These are phyloP conservation scores for Acleris emargana DNA, from an alignment of 2,888 invertebrate species.

Conservation along the genomic window DNA sequence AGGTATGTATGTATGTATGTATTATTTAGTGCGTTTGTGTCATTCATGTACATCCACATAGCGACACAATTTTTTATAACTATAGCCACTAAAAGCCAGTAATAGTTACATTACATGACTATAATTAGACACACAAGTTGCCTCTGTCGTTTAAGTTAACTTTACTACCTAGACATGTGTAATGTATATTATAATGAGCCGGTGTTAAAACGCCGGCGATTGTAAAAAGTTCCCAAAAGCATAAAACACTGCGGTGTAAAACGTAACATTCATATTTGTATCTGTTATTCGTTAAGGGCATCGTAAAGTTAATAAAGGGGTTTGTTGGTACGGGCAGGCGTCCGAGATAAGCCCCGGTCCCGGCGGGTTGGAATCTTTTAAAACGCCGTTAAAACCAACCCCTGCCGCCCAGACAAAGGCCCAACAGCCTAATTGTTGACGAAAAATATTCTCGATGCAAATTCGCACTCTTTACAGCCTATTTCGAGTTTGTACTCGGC, in stretches of 20 bases:
- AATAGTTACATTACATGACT: neutral
- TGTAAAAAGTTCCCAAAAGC: constrained; percentile 64
- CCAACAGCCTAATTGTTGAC: constrained; percentile 79
- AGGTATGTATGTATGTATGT: too few relatives aligned
- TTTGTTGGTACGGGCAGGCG: constrained; percentile 75
- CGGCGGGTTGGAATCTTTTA: constrained; percentile 77
- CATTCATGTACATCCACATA: neutral
- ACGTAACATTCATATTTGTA: constrained; percentile 76
- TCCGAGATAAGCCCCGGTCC: constrained; percentile 77
- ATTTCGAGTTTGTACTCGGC: constrained; percentile 78
- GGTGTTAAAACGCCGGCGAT: constrained; percentile 43
- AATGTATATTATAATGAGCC: constrained; percentile 18
- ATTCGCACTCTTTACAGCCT: constrained; percentile 80
- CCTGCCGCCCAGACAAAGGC: constrained; percentile 75
- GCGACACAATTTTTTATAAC: neutral
- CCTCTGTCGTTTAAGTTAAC: constrained; percentile 18
- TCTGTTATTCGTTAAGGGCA: constrained; percentile 79
- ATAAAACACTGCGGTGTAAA: constrained; percentile 69
- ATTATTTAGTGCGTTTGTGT: too few relatives aligned
- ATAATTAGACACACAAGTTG: neutral
- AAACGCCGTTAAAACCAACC: constrained; percentile 82
- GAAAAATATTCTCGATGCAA: constrained; percentile 82
- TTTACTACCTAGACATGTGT: constrained; percentile 4
- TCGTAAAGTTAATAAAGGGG: constrained; percentile 82
- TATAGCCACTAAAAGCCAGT: neutral